These are phyloP conservation scores for Cyanoliseus patagonus DNA, from an alignment of 2,113 vertebrate genomes.

Conservation along the genomic window DNA sequence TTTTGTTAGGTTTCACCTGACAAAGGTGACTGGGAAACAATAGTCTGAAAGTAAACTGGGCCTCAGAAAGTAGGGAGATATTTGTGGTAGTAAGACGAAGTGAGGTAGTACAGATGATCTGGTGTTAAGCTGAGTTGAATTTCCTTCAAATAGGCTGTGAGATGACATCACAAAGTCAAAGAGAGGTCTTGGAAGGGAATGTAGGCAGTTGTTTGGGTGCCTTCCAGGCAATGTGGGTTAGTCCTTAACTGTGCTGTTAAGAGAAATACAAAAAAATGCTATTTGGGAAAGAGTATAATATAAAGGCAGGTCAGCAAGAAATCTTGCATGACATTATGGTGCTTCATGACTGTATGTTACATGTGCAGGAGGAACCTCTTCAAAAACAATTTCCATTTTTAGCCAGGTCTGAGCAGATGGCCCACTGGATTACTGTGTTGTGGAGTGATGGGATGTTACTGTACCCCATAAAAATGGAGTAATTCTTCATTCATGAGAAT, in stretches of 20 bases:
- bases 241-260: not conserved
- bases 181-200: not conserved
- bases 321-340: not conserved
- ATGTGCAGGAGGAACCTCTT: not conserved
- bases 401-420: not conserved
- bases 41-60: not conserved
- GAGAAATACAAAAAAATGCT: not conserved
- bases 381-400: not conserved
- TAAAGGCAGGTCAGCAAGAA: not conserved
- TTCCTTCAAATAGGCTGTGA: not conserved
- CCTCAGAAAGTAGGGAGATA: not conserved
- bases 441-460: not conserved
- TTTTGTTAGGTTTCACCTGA: not conserved
- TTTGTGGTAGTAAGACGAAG: not conserved
- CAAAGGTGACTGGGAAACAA: not conserved
- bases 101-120: not conserved
- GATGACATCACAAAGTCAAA: not conserved
- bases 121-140: not conserved
- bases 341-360: not conserved
- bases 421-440: not conserved
- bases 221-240: not conserved
- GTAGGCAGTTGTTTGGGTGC: not conserved
- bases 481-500: not conserved
- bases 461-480: not conserved
- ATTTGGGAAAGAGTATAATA: not conserved